Evolutionary conservation across 2,888 invertebrate species (phyloP), one percentile per base, ranked within the genome.

Genomic region (Standfussiana lucernea): DNA sequence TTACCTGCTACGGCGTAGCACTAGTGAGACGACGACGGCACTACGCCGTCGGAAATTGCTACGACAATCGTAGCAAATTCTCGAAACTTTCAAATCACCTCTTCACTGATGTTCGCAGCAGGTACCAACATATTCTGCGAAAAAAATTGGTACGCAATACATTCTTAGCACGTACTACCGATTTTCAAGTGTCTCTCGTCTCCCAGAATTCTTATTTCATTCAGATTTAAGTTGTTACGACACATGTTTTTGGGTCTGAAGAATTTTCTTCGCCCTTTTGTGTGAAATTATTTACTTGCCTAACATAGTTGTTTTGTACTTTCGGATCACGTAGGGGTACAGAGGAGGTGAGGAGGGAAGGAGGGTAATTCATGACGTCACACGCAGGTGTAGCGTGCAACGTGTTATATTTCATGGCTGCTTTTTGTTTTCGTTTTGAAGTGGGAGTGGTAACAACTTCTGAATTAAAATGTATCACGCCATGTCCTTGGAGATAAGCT

Each of bases 221-320:
- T 89, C 87, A 86, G 88, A 90, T 89, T 91, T 89, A 85, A 85
- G 85, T 80, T 83, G 79, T 83, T 87, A 87, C 87, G 86, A 89
- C 93, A 91, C 91, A 90, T 91, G 90, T 90, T 91, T 90, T 92
- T 87, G 69, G 74, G 65, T 69, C 72, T 83, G 74, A 80, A 81
- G 80, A 85, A 72, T 61, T 72, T 82, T 76, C 74, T 72, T 76
- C 77, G 72, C 75, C 61, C 61, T 71, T 79, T 68, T 77, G 79
- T 86, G 71, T 79, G 88, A 93, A 94, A 94, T 94, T 95, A 95
- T 94, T 95, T 94, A 94, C 93, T 93, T 91, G 89, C 89, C 90
- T 91, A 93, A 93, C 93, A 93, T 91, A 91, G 90, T 91, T 88
- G 75, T 74, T 67, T 87, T 85, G 77, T 40, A 75, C 74, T 93